These are phyloP conservation scores for Machimus rusticus DNA, from an alignment of 2,888 invertebrate genomes.

Conservation along the genomic window DNA sequence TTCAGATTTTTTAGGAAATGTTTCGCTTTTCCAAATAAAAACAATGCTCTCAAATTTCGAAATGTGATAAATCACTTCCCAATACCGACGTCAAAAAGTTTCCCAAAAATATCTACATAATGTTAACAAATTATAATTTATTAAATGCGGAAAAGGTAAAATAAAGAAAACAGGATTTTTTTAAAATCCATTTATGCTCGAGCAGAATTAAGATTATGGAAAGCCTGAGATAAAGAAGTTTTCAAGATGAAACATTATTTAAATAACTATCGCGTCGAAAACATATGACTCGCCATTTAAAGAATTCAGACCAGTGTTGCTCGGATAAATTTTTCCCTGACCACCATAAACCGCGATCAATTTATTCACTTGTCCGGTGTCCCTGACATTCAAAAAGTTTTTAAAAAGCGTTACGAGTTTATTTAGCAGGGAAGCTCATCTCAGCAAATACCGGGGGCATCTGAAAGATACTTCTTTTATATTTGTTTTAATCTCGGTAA, in stretches of 20 bases:
- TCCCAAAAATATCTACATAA: not conserved
- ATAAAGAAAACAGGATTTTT: not conserved
- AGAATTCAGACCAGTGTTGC: not conserved
- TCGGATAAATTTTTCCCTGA: not conserved
- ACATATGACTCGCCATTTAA: not conserved
- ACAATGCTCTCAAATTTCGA: not conserved
- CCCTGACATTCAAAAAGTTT: conserved; percentile 11
- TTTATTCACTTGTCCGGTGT: not conserved
- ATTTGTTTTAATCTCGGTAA: not conserved
- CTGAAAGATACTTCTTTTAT: not conserved
- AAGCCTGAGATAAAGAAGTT: not conserved
- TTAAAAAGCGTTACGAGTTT: not conserved
- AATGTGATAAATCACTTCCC: not conserved
- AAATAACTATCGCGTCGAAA: not conserved
- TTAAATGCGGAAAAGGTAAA: not conserved
- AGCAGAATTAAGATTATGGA: not conserved
- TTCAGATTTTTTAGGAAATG: not conserved
- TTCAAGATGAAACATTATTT: not conserved
- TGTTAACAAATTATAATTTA: not conserved
- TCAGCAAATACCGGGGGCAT: not conserved
- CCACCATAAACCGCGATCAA: not conserved
- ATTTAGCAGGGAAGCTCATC: not conserved
- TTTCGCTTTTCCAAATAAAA: not conserved
- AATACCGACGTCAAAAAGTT: not conserved
- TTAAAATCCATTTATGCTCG: not conserved